Conservation (phyloP, 2,797 vertebrate species). For the Sebastes ruberrimus region DNA sequence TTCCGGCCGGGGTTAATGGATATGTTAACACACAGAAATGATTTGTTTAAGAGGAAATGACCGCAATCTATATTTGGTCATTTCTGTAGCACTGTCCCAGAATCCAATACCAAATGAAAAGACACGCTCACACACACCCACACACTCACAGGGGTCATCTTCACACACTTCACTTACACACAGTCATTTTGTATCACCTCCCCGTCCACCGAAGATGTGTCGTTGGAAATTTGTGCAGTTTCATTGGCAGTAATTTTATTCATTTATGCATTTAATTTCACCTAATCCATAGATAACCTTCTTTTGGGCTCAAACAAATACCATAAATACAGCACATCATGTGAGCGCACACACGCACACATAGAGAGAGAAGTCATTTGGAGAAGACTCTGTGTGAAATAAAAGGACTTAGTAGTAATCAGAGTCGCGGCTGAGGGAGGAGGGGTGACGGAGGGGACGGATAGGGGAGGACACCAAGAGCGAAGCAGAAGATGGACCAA, state of each 20-base stretch:
- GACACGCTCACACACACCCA: conserved; percentile 1
- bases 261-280: conserved; percentile 73
- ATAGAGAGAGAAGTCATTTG: conserved; percentile 15
- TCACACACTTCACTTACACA: conserved; percentile 25
- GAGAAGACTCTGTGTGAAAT: conserved; percentile 37
- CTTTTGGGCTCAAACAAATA: conserved; percentile 47
- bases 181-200: conserved; percentile 17
- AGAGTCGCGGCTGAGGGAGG: conserved; percentile 24
- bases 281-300: conserved; percentile 60
- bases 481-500: conserved; percentile 32
- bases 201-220: conserved; percentile 31
- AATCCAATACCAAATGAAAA: conserved; percentile 67
- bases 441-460: conserved; percentile 15
- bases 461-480: conserved; percentile 41
- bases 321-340: conserved; percentile 21
- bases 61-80: conserved; percentile 94
- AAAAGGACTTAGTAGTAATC: conserved; percentile 40
- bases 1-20: conserved; percentile 94
- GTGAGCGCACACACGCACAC: neutral
- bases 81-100: conserved; percentile 72
- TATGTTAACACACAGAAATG: conserved; percentile 92
- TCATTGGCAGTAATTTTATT: conserved; percentile 75
- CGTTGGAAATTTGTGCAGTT: conserved; percentile 64
- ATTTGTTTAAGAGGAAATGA: conserved; percentile 97
- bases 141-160: neutral